Percentiles rank a stretch among this genome's conserved stretches.
phyloP scores from a whole-genome alignment of 2,113 vertebrate species.

The Microtus ochrogaster region DNA sequence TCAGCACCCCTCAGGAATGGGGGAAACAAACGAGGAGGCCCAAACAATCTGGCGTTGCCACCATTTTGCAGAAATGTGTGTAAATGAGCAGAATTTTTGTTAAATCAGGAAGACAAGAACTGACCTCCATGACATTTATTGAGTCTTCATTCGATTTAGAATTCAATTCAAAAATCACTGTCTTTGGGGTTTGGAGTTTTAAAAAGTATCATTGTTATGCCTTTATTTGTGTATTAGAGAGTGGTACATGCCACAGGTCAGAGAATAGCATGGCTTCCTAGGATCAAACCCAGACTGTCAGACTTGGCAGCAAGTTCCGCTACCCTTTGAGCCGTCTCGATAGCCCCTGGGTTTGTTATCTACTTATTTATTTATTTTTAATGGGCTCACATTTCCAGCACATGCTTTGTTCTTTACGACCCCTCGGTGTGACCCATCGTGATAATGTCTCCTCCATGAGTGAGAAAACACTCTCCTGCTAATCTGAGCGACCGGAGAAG shows the following conservation, averaged over 20 bases:
- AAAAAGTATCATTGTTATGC: background rate
- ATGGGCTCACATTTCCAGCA: background rate
- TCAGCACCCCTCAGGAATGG: background rate
- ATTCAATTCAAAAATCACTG: conserved; percentile 41
- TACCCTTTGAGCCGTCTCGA: background rate
- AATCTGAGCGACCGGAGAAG: background rate
- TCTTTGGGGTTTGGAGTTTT: background rate
- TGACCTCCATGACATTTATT: background rate
- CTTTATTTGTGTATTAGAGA: background rate
- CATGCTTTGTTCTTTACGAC: background rate
- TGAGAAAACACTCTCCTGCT: background rate
- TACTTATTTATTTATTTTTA: background rate
- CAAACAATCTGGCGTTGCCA: background rate
- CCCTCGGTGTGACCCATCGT: background rate
- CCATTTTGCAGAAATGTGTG: background rate
- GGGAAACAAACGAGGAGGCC: background rate
- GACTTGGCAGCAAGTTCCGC: background rate
- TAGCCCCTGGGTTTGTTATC: background rate
- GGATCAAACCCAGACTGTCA: background rate
- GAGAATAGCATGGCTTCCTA: no score
- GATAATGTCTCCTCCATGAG: background rate
- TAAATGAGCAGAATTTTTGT: background rate
- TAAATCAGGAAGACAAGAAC: background rate
- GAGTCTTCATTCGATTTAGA: background rate
- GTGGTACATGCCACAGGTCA: background rate